Evolutionary conservation across 2,888 invertebrate genomes (phyloP).

Genomic region (Lycaena phlaeas): DNA sequence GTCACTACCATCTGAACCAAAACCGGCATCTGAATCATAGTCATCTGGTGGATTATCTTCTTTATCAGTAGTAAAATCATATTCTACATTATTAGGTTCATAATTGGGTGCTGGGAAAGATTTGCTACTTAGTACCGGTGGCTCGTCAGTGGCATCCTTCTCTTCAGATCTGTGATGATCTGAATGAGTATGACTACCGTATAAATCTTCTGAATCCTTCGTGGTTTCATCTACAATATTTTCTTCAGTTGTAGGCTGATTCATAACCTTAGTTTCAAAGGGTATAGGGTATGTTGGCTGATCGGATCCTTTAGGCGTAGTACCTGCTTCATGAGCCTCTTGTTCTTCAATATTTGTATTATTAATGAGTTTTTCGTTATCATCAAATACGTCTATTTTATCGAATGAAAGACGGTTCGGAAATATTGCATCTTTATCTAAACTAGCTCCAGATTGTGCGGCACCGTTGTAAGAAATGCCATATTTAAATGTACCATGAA

Average conservation of each 20-base stretch:
- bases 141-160: conserved; percentile 23
- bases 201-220: conserved; percentile 32
- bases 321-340: conserved; percentile 18
- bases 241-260: conserved; percentile 17
- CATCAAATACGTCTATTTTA: conserved; percentile 57
- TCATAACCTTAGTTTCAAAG: conserved; percentile 14
- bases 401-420: conserved; percentile 52
- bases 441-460: conserved; percentile 86
- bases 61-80: conserved; percentile 51
- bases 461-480: conserved; percentile 85
- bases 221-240: conserved; percentile 27
- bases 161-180: conserved; percentile 44
- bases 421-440: conserved; percentile 69
- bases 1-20: conserved; percentile 45
- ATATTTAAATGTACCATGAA: conserved; percentile 85
- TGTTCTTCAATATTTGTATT: conserved; percentile 29
- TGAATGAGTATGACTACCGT: conserved; percentile 41
- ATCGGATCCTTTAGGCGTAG: conserved; percentile 14
- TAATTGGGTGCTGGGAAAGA: conserved; percentile 42
- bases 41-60: conserved; percentile 47
- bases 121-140: conserved; percentile 38
- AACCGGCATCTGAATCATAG: conserved; percentile 54
- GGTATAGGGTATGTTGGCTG: conserved; percentile 15
- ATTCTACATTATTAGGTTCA: conserved; percentile 33
- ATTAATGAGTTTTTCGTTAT: conserved; percentile 52